Evolutionary conservation across 2,113 vertebrate species (phyloP), one percentile per base, ranked within the genome.

Genomic region (Piprites chloris): DNA sequence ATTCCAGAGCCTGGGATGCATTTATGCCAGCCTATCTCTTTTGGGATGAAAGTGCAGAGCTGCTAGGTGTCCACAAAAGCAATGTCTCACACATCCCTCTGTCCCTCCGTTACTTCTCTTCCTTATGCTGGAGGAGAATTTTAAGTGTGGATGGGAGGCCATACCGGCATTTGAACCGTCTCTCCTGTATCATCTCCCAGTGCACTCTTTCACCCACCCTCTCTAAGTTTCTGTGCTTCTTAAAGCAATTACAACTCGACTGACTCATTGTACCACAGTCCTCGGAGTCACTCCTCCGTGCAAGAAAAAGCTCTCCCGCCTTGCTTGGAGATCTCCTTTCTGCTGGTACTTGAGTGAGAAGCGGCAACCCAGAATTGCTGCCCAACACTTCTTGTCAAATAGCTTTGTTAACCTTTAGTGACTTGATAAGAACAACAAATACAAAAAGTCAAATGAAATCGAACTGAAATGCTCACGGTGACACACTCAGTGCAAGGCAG

Each of bases 41-140:
- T 14, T 0, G 0, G 47, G 23, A 61, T 0, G 0, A 30, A 72
- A 90, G 39, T 5, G 62, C 24, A 76, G 83, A 72, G 62, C 56
- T 71, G 69, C 85, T 41, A 50, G 0, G 44, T 14, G 49, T 55
- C 61, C 47, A 24, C 47, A 67, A 26, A 73, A 72, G 49, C 52
- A 28, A 9, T 14, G 13, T 53, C 42, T 20, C 3, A 1, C 22
- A 28, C 42, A n/a, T 53, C 35, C 33, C 39, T 50, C 32, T 33
- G 33, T 22, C 46, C 39, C 17, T 30, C 47, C 1, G 0, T 52
- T 39, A 20, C 44, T 2, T n/a, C 52, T 95, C 26, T 59, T 50
- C 30, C 62, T 55, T 33, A 7, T 19, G 49, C 30, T 20, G 67
- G 42, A 77, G 65, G 49, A 72, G 41, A 55, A 71, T 82, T 81